Evolutionary conservation across 2,113 vertebrate genomes (phyloP), one percentile per base, ranked within the genome.

Genomic region (Neogale vison): DNA sequence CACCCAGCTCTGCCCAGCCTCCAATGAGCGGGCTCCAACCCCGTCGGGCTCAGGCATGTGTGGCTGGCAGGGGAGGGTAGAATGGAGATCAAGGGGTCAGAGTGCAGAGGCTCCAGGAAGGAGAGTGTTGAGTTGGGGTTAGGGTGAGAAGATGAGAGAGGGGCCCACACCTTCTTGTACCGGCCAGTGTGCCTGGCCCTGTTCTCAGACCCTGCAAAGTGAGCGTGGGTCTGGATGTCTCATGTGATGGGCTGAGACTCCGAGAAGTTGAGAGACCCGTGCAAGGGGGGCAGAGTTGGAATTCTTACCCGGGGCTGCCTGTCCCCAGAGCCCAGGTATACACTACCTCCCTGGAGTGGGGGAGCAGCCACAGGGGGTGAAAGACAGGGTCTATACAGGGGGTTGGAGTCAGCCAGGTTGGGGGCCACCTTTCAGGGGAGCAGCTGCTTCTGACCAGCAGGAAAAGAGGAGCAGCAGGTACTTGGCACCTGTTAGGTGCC

Each of bases 281-380:
- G 20, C 39, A 52, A 52, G 18, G 7, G 39, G 42, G 61, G 55
- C 34, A 50, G 55, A 93, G 55, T 23, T 86, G 90, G 84, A 50
- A 76, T 67, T 63, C 86, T 71, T 39, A 2, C 50, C 55, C 9
- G 1, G 65, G 50, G 26, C n/a, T 45, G 42, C 57, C 65, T 86
- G 55, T 65, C 39, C 90, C 82, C 21, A 3, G 85, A 90, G 72
- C 77, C 81, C 69, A 45, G 95, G 67, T 83, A 59, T n/a, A 57
- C 67, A 80, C 89, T 93, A 92, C 87, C 81, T 95, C 84, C 95
- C 76, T 71, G 26, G 13, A 17, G 77, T 59, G 21, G 17, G 79
- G 55, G 59, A 7, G 50, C 34, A 23, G 82, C 20, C 18, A 18
- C 29, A 18, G 74, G 29, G 82, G 26, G 63, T 10, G 1, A 23